phyloP scores from a whole-genome alignment of 2,113 vertebrate genomes.

The Ranitomeya variabilis region DNA sequence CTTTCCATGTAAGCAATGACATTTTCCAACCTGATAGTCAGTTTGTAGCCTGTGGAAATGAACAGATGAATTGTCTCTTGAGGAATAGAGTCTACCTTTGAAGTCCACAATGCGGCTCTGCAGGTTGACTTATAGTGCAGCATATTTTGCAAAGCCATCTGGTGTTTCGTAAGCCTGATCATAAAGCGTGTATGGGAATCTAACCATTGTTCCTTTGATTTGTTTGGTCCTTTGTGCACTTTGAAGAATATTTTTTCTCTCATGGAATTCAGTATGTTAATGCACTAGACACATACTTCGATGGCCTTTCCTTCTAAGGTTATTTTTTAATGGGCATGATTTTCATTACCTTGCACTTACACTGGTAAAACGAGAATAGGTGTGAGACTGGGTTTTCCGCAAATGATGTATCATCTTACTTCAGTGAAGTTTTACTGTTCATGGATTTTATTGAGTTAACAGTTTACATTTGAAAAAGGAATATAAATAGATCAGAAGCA shows the following conservation, averaged over 20 bases:
- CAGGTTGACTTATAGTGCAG: slow-evolving; percentile 46
- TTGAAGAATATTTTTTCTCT: slow-evolving; percentile 35
- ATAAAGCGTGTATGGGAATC: slow-evolving; percentile 37
- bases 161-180: slow-evolving; percentile 45
- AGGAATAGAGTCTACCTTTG: slow-evolving; percentile 51
- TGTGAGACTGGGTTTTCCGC: not conserved
- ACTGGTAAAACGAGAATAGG: not conserved
- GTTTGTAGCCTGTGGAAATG: slow-evolving; percentile 49
- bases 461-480: not conserved
- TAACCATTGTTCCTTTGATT: slow-evolving; percentile 27
- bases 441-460: not conserved
- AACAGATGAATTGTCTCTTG: slow-evolving; percentile 56
- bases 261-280: slow-evolving; percentile 10
- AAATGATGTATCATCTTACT: not conserved
- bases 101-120: slow-evolving; percentile 44
- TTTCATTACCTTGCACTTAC: not conserved
- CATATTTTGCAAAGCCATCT: slow-evolving; percentile 50
- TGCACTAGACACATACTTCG: not conserved
- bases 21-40: slow-evolving; percentile 43
- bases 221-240: slow-evolving; percentile 27
- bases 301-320: slow-evolving; percentile 24
- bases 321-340: slow-evolving; percentile 32
- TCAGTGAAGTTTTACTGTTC: not conserved
- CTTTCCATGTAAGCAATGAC: slow-evolving; percentile 1
- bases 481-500: not conserved